phyloP scores from a whole-genome alignment of 2,113 vertebrate species.

The Trematomus loennbergii region DNA sequence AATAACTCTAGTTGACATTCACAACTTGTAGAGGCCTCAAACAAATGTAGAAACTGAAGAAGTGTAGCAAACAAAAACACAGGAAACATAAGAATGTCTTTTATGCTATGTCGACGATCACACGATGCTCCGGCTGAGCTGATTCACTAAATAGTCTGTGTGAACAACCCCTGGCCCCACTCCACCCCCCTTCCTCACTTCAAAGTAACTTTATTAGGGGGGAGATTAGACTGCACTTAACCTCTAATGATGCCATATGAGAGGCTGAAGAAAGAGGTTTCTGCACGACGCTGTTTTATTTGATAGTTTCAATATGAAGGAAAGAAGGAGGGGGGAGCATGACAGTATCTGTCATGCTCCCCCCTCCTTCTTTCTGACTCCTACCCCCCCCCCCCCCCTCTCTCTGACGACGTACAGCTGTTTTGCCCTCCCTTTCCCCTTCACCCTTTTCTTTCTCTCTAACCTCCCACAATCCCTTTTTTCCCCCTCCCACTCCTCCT shows the following conservation, averaged over 20 bases:
- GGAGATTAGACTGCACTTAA: constrained; percentile 91
- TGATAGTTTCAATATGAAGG: constrained; percentile 81
- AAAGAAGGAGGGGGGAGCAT: constrained; percentile 20
- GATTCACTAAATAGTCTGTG: constrained; percentile 88
- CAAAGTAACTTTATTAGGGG: constrained; percentile 92
- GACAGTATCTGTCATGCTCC: no score
- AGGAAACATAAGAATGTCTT: background rate
- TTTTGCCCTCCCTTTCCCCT: constrained; percentile 41
- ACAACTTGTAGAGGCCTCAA: no score
- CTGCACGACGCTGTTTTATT: constrained; percentile 65
- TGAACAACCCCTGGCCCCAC: constrained; percentile 77
- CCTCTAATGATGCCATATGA: constrained; percentile 84
- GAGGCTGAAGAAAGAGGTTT: constrained; percentile 60
- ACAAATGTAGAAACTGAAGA: background rate
- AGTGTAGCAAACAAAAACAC: background rate
- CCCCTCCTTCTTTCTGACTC: no score
- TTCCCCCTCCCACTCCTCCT: constrained; percentile 32
- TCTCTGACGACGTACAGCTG: constrained; percentile 66
- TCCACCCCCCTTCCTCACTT: constrained; percentile 86
- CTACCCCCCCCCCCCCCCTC: constrained; percentile 10
- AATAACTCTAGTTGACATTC: constrained; percentile 6
- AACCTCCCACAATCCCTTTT: constrained; percentile 51
- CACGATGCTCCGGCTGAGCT: constrained; percentile 78
- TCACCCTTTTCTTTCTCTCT: constrained; percentile 42
- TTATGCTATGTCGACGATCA: background rate